Conservation (phyloP, 1,140 invertebrate genomes). For the Leptopilina boulardi region DNA sequence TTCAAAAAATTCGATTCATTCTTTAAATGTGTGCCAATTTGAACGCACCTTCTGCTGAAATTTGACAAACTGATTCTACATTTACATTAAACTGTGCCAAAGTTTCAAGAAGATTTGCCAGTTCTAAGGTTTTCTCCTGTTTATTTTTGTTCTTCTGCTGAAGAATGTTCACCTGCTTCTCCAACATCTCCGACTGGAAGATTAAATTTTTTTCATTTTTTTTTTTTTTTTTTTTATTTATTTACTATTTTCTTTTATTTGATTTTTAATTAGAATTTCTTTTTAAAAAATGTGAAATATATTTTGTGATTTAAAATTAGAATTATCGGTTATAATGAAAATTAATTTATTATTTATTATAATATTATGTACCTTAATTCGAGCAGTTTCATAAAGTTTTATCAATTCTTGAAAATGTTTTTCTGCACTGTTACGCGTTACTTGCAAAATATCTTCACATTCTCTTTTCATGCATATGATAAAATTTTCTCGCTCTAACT, state of each 20-base stretch:
- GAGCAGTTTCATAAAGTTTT: conserved; percentile 51
- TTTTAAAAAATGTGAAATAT: not conserved
- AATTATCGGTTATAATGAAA: not conserved
- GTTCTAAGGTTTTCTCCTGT: conserved; percentile 51
- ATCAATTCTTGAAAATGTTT: conserved; percentile 59
- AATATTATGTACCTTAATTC: conserved; percentile 51
- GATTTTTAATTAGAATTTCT: not conserved
- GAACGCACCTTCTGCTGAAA: conserved; percentile 55
- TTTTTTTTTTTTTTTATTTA: too few species aligned
- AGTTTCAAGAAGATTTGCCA: conserved; percentile 61
- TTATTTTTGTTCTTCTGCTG: conserved; percentile 43
- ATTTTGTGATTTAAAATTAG: too few species aligned
- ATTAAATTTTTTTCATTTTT: not conserved
- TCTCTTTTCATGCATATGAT: conserved; percentile 55
- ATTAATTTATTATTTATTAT: not conserved
- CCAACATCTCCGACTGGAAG: conserved; percentile 47
- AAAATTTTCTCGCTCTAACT: conserved; percentile 47
- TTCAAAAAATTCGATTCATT: conserved; percentile 27
- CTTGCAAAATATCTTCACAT: conserved; percentile 57
- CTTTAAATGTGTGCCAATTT: conserved; percentile 34
- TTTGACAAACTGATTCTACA: conserved; percentile 53
- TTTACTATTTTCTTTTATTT: too few species aligned
- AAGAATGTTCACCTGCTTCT: conserved; percentile 40
- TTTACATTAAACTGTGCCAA: conserved; percentile 59
- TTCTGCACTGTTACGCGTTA: conserved; percentile 55